These are phyloP conservation scores for Zonotrichia albicollis DNA, from an alignment of 2,797 vertebrate species.

Conservation along the genomic window DNA sequence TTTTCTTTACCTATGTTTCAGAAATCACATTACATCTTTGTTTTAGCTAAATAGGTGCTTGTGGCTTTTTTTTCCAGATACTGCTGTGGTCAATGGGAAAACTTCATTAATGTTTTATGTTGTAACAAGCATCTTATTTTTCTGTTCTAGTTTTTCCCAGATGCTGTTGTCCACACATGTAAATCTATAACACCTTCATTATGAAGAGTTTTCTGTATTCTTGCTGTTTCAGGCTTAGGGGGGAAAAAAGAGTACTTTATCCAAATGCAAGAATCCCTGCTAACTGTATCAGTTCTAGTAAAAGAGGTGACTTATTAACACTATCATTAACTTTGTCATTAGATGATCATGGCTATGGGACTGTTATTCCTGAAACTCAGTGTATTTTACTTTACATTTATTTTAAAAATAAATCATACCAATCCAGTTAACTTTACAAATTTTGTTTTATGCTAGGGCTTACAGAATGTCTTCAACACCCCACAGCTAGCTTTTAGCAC, in stretches of 20 bases:
- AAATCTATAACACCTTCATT: not conserved
- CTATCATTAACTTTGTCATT: accelerated
- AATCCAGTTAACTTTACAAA: not conserved
- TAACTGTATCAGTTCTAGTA: not conserved
- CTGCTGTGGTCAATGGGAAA: not conserved
- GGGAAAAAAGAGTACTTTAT: not conserved
- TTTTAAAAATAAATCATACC: not conserved
- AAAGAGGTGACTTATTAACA: not conserved
- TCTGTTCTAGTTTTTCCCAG: not conserved
- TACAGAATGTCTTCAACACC: not conserved
- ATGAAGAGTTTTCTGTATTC: not conserved
- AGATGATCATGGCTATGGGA: not conserved
- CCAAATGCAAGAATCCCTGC: not conserved
- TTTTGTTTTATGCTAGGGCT: not conserved
- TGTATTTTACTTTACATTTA: not conserved
- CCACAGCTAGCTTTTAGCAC: not conserved
- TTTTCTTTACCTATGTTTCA: not conserved
- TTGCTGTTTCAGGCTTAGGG: not conserved
- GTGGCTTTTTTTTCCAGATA: not conserved
- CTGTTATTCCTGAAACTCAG: not conserved
- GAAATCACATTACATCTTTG: not conserved
- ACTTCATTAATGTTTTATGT: not conserved
- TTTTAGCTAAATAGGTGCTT: not conserved
- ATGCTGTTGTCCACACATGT: not conserved
- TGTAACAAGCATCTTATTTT: not conserved